phyloP scores from a whole-genome alignment of 2,888 invertebrate species.

The Auanema sp. region DNA sequence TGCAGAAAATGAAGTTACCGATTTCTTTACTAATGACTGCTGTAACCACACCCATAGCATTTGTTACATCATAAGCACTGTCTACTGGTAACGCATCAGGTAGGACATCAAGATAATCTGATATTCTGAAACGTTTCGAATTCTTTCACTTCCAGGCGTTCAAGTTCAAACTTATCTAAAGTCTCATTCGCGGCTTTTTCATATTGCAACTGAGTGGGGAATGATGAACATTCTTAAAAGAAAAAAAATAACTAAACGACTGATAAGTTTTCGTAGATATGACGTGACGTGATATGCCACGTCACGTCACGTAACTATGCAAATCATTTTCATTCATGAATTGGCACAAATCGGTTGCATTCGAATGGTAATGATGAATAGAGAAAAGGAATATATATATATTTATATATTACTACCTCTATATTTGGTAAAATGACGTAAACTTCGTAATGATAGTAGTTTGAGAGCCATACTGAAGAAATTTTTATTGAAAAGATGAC shows the following conservation, averaged over 20 bases:
- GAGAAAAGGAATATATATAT: too few species aligned
- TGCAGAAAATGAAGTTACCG: slow-evolving; percentile 72
- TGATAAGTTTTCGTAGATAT: too few species aligned
- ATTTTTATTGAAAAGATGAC: too few species aligned
- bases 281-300: too few species aligned
- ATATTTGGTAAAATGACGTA: too few species aligned
- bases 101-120: slow-evolving; percentile 47
- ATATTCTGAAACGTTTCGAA: slow-evolving; percentile 19
- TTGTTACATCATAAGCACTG: slow-evolving; percentile 63
- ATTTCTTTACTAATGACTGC: slow-evolving; percentile 69
- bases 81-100: slow-evolving; percentile 46
- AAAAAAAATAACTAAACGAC: background rate
- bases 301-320: too few species aligned
- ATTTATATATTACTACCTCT: too few species aligned
- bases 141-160: background rate
- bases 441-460: too few species aligned
- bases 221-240: slow-evolving; percentile 7
- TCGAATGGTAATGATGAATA: too few species aligned
- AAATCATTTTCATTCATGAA: too few species aligned
- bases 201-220: slow-evolving; percentile 30
- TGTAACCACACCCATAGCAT: slow-evolving; percentile 62
- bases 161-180: slow-evolving; percentile 22
- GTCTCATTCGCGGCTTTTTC: slow-evolving; percentile 35
- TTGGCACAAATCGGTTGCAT: too few species aligned
- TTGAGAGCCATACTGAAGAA: too few species aligned